Percentiles rank a stretch among this genome's conserved stretches.
phyloP scores from a whole-genome alignment of 2,113 vertebrate genomes.

The Nannospalax galili region DNA sequence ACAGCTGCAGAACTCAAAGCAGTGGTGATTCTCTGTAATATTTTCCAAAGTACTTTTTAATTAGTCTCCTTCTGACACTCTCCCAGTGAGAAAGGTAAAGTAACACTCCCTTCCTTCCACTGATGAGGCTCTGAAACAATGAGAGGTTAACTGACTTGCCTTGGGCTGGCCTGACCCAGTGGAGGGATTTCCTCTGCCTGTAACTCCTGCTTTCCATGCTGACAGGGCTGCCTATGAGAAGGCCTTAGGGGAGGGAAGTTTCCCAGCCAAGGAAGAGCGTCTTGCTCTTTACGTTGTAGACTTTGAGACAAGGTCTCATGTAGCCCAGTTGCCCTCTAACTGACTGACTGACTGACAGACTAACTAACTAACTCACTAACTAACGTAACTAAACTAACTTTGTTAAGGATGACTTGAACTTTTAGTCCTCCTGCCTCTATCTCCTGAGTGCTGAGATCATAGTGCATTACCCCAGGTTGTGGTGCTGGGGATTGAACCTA shows the following conservation, averaged over 20 bases:
- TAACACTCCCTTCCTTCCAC: neutral
- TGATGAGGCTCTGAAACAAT: neutral
- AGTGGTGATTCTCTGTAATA: neutral
- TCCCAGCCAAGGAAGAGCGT: neutral
- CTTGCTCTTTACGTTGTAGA: too few species aligned
- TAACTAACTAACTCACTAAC: too few species aligned
- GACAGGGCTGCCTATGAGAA: neutral
- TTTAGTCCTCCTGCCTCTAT: neutral
- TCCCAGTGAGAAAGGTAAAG: constrained; percentile 25
- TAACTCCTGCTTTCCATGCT: neutral
- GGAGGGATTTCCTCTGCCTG: neutral
- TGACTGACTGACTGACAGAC: too few species aligned
- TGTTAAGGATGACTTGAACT: neutral
- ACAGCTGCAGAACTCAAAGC: neutral
- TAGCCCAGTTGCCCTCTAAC: neutral
- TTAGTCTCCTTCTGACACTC: constrained; percentile 11
- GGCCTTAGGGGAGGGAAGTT: neutral
- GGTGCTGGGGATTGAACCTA: neutral
- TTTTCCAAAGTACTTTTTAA: constrained; percentile 19
- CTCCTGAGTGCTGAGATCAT: neutral
- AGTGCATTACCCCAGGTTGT: neutral
- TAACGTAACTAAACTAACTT: too few species aligned
- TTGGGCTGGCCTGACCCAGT: neutral
- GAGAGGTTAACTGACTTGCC: constrained; percentile 20
- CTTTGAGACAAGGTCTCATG: neutral